These are phyloP conservation scores for Emydoidea blandingii DNA, from an alignment of 2,797 vertebrate species.

Conservation along the genomic window DNA sequence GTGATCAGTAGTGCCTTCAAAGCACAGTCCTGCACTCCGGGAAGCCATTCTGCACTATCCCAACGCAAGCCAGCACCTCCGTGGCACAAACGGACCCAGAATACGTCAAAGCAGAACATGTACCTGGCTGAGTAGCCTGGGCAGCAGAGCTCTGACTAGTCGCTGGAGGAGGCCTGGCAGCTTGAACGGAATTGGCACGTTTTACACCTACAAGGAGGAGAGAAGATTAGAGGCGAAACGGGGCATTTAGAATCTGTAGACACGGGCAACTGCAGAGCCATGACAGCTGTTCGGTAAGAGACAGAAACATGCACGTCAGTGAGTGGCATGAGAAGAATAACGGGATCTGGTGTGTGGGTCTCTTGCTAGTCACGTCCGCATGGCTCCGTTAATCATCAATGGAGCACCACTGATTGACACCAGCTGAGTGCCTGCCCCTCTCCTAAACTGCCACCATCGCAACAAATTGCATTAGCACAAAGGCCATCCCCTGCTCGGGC, in stretches of 20 bases:
- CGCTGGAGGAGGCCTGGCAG: slow-evolving; percentile 67
- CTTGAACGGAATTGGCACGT: slow-evolving; percentile 80
- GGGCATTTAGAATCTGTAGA: neutral
- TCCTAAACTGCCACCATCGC: neutral
- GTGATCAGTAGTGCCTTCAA: neutral
- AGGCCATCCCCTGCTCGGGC: neutral
- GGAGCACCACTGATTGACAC: neutral
- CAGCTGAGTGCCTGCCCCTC: neutral
- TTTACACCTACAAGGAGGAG: slow-evolving; percentile 74
- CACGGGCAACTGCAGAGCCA: neutral
- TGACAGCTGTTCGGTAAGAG: neutral
- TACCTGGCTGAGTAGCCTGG: slow-evolving; percentile 84
- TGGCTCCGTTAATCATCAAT: neutral
- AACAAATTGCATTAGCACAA: neutral
- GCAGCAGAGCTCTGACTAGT: slow-evolving; percentile 47
- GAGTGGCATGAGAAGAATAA: neutral
- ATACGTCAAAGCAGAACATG: neutral
- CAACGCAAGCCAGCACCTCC: neutral
- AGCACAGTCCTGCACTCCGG: neutral
- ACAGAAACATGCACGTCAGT: no score
- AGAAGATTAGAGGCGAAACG: neutral
- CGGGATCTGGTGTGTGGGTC: neutral
- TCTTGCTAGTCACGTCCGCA: neutral
- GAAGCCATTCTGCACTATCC: neutral
- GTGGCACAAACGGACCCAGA: neutral